These are phyloP conservation scores for Climacteris rufus DNA, from an alignment of 2,113 vertebrate species.

Conservation along the genomic window DNA sequence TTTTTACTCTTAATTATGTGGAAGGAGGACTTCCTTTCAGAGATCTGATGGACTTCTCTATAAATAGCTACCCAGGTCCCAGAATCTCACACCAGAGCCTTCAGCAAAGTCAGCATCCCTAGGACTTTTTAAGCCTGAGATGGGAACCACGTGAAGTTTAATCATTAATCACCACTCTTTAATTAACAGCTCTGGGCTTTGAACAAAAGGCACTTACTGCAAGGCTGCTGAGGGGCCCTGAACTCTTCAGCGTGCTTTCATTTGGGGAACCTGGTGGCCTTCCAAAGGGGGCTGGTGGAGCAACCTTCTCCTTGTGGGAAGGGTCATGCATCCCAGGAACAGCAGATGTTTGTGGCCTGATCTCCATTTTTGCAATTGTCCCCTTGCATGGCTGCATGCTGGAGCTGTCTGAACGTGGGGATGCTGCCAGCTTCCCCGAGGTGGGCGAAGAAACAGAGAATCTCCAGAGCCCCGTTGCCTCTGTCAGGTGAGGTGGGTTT, in stretches of 20 bases:
- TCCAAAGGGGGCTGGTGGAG: slow-evolving; percentile 56
- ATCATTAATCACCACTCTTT: slow-evolving; percentile 97
- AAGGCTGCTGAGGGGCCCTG: slow-evolving; percentile 66
- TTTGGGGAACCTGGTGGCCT: slow-evolving; percentile 47
- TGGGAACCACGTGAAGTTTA: slow-evolving; percentile 68
- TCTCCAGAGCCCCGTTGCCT: background rate
- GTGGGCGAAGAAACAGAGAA: background rate
- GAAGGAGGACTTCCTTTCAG: slow-evolving; percentile 17
- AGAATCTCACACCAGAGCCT: slow-evolving; percentile 62
- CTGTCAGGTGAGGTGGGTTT: slow-evolving; percentile 19
- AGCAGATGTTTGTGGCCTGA: slow-evolving; percentile 71
- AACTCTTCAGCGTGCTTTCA: slow-evolving; percentile 63
- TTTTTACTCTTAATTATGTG: slow-evolving; percentile 26
- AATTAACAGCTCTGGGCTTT: slow-evolving; percentile 96
- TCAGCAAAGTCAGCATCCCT: slow-evolving; percentile 79
- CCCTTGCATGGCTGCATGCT: background rate
- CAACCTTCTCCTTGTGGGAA: background rate
- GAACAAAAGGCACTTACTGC: slow-evolving; percentile 74
- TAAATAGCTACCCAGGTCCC: slow-evolving; percentile 68
- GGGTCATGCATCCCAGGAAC: slow-evolving; percentile 6
- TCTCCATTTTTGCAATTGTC: slow-evolving; percentile 29
- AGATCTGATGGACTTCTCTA: slow-evolving; percentile 56
- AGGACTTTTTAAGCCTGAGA: slow-evolving; percentile 72
- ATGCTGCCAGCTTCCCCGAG: background rate
- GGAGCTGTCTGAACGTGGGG: slow-evolving; percentile 10